A percentile compares a stretch with the other conserved stretches of the same genome.
Evolutionary conservation across 1,140 invertebrate species (phyloP).

Genomic region (Bombus difficillimus): DNA sequence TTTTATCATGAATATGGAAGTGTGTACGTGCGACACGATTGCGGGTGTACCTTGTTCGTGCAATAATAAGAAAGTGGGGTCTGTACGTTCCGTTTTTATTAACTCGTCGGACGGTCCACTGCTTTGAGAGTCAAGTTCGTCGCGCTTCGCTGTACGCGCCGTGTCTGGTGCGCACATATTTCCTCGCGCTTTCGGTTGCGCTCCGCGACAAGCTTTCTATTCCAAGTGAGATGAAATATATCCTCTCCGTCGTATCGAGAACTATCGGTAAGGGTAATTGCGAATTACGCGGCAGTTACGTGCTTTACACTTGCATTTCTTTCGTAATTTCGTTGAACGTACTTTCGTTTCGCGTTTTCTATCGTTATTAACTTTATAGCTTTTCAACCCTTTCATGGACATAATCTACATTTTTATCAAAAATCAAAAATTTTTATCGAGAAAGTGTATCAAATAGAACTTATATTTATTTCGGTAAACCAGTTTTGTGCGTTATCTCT

Average conservation of each 20-base stretch:
- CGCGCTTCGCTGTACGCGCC: conserved; percentile 65
- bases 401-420: not conserved
- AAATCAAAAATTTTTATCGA: not conserved
- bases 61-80: conserved; percentile 61
- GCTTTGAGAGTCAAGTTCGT: conserved; percentile 69
- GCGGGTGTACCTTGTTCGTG: conserved; percentile 23
- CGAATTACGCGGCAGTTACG: not conserved
- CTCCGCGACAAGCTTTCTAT: conserved; percentile 42
- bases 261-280: conserved; percentile 26
- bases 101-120: conserved; percentile 66
- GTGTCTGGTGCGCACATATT: conserved; percentile 60
- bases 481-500: not conserved
- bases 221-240: conserved; percentile 27
- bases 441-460: not conserved
- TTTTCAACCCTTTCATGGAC: not conserved
- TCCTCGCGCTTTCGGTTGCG: conserved; percentile 61
- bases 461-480: not conserved
- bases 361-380: not conserved
- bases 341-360: not conserved
- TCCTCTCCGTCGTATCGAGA: conserved; percentile 15
- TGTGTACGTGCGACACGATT: conserved; percentile 9
- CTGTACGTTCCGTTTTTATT: conserved; percentile 65
- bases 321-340: not conserved
- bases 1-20: conserved; percentile 3
- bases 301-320: not conserved